Evolutionary conservation across 2,888 invertebrate species (phyloP).

Genomic region (Arge pagana): DNA sequence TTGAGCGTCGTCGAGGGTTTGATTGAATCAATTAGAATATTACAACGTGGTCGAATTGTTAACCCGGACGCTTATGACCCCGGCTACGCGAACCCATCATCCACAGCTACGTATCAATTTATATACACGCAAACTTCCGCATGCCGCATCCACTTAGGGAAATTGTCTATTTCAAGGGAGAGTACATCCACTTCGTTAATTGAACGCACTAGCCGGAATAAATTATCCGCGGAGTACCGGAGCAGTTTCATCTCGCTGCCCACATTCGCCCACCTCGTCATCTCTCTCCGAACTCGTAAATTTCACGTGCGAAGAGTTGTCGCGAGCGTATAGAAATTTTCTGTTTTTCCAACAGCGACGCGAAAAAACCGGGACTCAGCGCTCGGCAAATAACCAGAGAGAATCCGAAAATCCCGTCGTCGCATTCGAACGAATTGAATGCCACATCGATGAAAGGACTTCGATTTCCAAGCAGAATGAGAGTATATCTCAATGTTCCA

Average conservation of each 20-base stretch:
- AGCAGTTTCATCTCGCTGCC: constrained; percentile 41
- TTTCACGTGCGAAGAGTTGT: no score
- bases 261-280: constrained; percentile 25
- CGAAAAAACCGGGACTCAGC: no score
- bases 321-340: no score
- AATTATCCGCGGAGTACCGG: constrained; percentile 34
- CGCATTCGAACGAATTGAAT: no score
- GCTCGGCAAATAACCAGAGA: no score
- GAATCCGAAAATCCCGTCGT: no score
- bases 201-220: constrained; percentile 20
- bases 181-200: constrained; percentile 22
- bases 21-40: constrained; percentile 6
- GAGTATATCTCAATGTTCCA: no score
- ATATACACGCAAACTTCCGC: no score
- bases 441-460: no score
- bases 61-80: background rate
- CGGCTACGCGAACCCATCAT: background rate
- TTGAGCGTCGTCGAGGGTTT: background rate
- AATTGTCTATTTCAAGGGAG: constrained; percentile 22
- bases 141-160: constrained; percentile 17
- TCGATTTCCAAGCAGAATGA: no score
- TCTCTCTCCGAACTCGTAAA: background rate
- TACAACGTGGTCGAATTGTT: constrained; percentile 5
- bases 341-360: no score
- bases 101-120: background rate